Conservation (phyloP, 2,888 invertebrate species). For the Drosophila mimica region DNA sequence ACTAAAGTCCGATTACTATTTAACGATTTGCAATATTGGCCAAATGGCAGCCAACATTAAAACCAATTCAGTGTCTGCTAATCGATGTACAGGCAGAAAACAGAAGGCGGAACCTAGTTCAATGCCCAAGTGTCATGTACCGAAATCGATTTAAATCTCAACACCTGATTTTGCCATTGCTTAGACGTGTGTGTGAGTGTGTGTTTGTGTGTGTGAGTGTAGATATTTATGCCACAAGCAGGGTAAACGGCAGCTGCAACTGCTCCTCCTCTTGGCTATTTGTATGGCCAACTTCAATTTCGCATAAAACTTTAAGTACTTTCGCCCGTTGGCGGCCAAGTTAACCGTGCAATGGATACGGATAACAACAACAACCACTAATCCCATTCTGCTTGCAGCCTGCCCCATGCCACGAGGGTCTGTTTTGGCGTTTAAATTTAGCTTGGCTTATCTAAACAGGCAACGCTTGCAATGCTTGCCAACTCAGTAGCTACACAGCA, state of each 20-base stretch:
- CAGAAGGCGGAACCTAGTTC: constrained; percentile 9
- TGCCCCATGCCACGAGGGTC: not conserved
- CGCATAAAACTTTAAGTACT: constrained; percentile 74
- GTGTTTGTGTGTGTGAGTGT: not conserved
- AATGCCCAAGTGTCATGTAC: constrained; percentile 25
- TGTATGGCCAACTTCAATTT: constrained; percentile 63
- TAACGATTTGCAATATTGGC: constrained; percentile 7
- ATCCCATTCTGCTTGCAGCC: not conserved
- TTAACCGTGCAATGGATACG: constrained; percentile 36
- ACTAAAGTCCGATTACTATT: constrained; percentile 9
- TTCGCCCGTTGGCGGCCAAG: constrained; percentile 57
- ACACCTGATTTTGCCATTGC: constrained; percentile 48
- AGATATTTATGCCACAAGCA: constrained; percentile 31
- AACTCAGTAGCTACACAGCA: not conserved
- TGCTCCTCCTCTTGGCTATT: constrained; percentile 28
- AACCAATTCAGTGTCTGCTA: constrained; percentile 8
- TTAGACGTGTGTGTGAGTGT: not conserved
- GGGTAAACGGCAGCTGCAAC: constrained; percentile 17
- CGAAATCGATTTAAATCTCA: constrained; percentile 51
- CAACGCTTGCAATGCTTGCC: constrained; percentile 22
- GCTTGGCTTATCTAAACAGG: constrained; percentile 56
- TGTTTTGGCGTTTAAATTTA: constrained; percentile 68
- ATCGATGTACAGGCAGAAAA: not conserved
- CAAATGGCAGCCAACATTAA: constrained; percentile 22
- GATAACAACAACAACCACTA: not conserved